Conservation (phyloP, 2,888 invertebrate genomes). For the Diarsia mendica region DNA sequence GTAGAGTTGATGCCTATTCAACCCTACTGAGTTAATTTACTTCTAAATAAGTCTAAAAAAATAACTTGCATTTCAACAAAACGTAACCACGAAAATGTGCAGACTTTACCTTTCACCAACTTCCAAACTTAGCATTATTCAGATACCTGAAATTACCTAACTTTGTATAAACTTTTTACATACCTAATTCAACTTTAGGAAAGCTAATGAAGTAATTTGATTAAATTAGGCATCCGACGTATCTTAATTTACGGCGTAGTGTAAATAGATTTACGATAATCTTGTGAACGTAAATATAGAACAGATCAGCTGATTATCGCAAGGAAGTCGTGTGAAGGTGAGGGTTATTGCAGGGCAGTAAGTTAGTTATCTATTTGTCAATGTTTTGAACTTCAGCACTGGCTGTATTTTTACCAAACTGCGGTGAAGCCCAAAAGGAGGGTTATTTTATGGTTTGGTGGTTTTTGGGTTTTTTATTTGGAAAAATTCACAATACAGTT, state of each 20-base stretch:
- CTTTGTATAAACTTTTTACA: slow-evolving; percentile 29
- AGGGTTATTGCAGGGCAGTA: neutral
- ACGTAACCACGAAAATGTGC: neutral
- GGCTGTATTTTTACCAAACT: neutral
- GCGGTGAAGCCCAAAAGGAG: too few relatives aligned
- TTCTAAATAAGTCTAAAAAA: slow-evolving; percentile 4
- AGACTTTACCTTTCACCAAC: slow-evolving; percentile 9
- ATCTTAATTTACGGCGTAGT: neutral
- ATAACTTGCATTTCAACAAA: neutral
- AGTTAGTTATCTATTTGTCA: neutral
- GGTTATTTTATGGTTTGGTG: too few relatives aligned
- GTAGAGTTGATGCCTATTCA: neutral
- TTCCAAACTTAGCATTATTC: slow-evolving; percentile 33
- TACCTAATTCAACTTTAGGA: slow-evolving; percentile 15
- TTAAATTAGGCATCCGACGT: neutral
- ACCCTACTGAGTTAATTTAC: neutral
- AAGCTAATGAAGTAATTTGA: slow-evolving; percentile 24
- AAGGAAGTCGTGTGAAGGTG: slow-evolving; percentile 22
- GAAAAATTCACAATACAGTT: too few relatives aligned
- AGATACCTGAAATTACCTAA: slow-evolving; percentile 14
- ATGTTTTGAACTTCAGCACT: neutral
- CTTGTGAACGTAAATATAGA: slow-evolving; percentile 12
- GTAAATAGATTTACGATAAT: slow-evolving; percentile 13
- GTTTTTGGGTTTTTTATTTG: too few relatives aligned
- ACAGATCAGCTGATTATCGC: slow-evolving; percentile 16